phyloP scores from a whole-genome alignment of 1,140 invertebrate species.

The Xylocopa sonorina region DNA sequence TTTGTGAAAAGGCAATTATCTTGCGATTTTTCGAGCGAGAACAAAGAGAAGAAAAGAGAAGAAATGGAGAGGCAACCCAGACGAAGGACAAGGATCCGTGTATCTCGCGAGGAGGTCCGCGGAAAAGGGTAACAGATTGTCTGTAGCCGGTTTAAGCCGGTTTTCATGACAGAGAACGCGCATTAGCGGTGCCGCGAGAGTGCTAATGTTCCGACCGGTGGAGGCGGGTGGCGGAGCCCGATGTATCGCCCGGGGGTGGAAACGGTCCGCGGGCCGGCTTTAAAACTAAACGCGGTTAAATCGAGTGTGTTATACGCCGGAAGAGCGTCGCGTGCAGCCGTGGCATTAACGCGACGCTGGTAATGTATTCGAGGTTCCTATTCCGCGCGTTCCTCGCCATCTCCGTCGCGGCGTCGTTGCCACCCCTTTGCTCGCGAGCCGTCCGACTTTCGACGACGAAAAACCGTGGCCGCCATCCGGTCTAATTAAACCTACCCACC shows the following conservation, averaged over 20 bases:
- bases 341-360: slow-evolving; percentile 19
- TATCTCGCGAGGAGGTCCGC: background rate
- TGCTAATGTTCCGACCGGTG: slow-evolving; percentile 31
- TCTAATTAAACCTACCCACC: no score
- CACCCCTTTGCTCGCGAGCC: background rate
- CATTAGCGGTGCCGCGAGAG: slow-evolving; percentile 13
- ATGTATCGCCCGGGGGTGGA: slow-evolving; percentile 36
- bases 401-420: background rate
- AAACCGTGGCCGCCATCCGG: no score
- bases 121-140: background rate
- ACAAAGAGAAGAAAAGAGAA: background rate
- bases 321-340: slow-evolving; percentile 32
- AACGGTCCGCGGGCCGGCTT: slow-evolving; percentile 20
- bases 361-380: slow-evolving; percentile 25
- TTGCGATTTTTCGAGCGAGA: no score
- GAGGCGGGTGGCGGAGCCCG: slow-evolving; percentile 40
- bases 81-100: no score
- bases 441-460: background rate
- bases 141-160: slow-evolving; percentile 32
- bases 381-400: slow-evolving; percentile 13
- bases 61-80: no score
- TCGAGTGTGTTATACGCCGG: slow-evolving; percentile 45
- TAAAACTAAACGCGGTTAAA: slow-evolving; percentile 54
- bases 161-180: slow-evolving; percentile 41
- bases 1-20: no score